These are phyloP conservation scores for Xerus rutilus DNA, from an alignment of 2,797 vertebrate species.

Conservation along the genomic window DNA sequence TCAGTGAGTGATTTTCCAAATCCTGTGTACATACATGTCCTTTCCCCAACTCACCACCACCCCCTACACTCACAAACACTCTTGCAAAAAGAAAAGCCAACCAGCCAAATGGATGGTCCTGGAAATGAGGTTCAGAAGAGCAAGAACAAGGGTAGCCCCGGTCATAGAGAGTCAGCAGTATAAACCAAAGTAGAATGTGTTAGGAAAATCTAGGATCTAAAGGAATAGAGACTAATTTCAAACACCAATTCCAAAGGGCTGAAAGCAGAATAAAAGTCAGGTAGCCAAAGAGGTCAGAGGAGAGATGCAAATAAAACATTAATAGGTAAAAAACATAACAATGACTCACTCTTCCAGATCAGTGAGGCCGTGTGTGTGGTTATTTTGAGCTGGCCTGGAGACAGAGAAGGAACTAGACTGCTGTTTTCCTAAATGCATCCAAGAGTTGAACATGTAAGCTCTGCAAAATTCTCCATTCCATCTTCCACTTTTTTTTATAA, in stretches of 20 bases:
- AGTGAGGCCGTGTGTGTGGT: background rate
- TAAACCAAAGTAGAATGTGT: background rate
- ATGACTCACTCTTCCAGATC: background rate
- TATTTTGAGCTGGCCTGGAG: background rate
- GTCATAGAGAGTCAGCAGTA: background rate
- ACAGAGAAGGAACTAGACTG: background rate
- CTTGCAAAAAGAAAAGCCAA: background rate
- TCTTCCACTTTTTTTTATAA: background rate
- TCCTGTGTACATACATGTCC: background rate
- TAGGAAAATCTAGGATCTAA: constrained; percentile 22
- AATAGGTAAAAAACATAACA: background rate
- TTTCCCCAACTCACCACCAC: accelerated
- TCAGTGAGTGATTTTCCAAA: constrained; percentile 40
- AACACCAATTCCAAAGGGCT: background rate
- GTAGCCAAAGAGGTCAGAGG: background rate
- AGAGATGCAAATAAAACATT: background rate
- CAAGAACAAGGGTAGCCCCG: background rate
- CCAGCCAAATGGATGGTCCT: background rate
- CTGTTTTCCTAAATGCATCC: background rate
- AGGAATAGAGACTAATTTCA: constrained; percentile 1
- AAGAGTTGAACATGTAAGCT: background rate
- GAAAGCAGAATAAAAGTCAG: constrained; percentile 11
- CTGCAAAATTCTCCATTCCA: background rate
- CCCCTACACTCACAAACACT: background rate
- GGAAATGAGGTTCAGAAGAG: background rate